Base-by-base conservation (phyloP, 2,888 invertebrate genomes). In the Cryptus armator region DNA sequence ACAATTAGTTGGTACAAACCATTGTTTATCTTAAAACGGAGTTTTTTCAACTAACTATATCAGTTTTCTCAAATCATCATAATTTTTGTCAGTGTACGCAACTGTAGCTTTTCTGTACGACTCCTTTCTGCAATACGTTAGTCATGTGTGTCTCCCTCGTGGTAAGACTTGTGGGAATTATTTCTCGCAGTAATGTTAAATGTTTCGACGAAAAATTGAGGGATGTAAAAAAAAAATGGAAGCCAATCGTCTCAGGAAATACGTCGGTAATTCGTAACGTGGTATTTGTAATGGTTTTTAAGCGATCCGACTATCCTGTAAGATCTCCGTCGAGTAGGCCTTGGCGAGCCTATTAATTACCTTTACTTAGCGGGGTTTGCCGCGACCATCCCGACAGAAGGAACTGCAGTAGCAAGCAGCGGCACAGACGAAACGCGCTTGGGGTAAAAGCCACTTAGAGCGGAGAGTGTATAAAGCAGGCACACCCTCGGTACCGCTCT, bases 261-360 rank as follows among this genome's bases (percentile, higher is more conserved):
- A 88, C 89, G 56, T 37, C 29, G 89, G 89, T 87, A 90, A 91
- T 92, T 91, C 89, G 90, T 89, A 88, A 78, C 44, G 90, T 32
- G 88, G 89, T 89, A 90, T 88, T 90, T 89, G 89, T 88, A 90
- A 89, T 89, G 88, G 89, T 85, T 37, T 86, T 16, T 46, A 81
- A 78, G 80, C 64, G 64, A 64, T 76, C 80, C 86, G 86, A 66
- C 82, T 91, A 91, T 91, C 90, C 88, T 80, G 84, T 48, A 78
- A 86, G 90, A 92, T 91, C 90, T 90, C 85, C 81, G 83, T 78
- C 32, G 43, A 86, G 89, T 88, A 89, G 89, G 88, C 89, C 89
- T 90, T 88, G 88, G 82, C 83, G 83, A 90, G 90, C 89, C 92
- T 93, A 93, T 93, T 93, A 93, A 93, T 93, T 92, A 92, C 90